phyloP scores from a whole-genome alignment of 2,888 invertebrate genomes.

The Pristionchus mayeri region DNA sequence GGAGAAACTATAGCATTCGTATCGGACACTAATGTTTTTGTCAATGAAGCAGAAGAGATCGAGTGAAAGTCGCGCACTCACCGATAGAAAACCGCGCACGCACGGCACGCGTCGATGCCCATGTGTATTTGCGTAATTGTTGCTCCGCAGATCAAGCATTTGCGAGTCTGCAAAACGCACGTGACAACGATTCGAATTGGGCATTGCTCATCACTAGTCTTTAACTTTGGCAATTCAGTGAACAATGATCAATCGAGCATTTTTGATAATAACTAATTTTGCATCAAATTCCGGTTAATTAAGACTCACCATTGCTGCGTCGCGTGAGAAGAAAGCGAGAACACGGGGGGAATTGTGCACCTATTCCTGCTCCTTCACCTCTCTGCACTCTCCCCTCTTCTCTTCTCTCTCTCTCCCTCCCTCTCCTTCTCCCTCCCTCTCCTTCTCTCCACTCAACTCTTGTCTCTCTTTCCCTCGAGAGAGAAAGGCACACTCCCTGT shows the following conservation, averaged over 20 bases:
- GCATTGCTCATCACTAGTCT: too few species aligned
- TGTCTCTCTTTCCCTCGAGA: not conserved
- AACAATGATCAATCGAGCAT: not conserved
- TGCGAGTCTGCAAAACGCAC: not conserved
- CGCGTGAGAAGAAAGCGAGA: not conserved
- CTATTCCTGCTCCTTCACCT: not conserved
- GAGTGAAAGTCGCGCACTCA: too few species aligned
- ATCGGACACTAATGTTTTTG: too few species aligned
- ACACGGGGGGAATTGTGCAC: not conserved
- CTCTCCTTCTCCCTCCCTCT: not conserved
- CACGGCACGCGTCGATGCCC: constrained; percentile 14
- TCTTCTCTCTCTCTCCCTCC: not conserved
- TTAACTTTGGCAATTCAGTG: too few species aligned
- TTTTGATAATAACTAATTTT: too few species aligned
- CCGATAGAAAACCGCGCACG: constrained; percentile 25
- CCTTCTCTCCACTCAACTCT: not conserved
- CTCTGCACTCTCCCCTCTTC: not conserved
- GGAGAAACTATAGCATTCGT: too few species aligned
- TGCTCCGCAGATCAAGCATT: not conserved
- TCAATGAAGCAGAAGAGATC: too few species aligned
- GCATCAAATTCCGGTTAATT: too few species aligned
- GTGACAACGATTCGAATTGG: too few species aligned
- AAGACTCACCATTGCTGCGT: not conserved
- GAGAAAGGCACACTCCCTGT: too few species aligned
- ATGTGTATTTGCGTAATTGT: constrained; percentile 3